phyloP scores from a whole-genome alignment of 2,797 vertebrate genomes.

The Sebastes aleutianus region DNA sequence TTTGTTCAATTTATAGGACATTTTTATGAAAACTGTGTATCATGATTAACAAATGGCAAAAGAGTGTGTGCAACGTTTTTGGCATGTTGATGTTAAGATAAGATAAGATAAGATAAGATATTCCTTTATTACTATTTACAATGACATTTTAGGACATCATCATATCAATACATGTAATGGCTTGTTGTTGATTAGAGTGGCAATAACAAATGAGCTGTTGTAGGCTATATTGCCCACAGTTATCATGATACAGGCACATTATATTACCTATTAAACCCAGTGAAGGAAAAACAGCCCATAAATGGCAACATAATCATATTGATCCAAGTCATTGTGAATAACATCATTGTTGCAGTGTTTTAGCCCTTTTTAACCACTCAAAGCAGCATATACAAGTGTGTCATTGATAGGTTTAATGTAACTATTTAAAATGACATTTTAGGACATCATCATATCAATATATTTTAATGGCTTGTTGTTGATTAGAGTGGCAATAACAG shows the following conservation, averaged over 20 bases:
- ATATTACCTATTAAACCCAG: not conserved
- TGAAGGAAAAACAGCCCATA: not conserved
- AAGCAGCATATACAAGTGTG: not conserved
- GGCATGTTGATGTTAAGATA: too few species aligned
- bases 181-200: not conserved
- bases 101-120: too few species aligned
- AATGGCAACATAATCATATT: not conserved
- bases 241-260: not conserved
- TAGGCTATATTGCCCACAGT: not conserved
- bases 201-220: not conserved
- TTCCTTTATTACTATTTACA: not conserved
- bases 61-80: not conserved
- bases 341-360: conserved; percentile 11
- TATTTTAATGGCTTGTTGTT: not conserved
- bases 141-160: not conserved
- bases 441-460: not conserved
- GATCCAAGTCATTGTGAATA: not conserved
- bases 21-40: too few species aligned
- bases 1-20: not conserved
- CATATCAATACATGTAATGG: not conserved
- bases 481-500: not conserved
- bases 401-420: not conserved
- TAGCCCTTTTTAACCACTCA: not conserved
- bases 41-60: too few species aligned
- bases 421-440: not conserved